These are phyloP conservation scores for Trachelus troglodyta DNA, from an alignment of 2,888 invertebrate species.

Conservation along the genomic window DNA sequence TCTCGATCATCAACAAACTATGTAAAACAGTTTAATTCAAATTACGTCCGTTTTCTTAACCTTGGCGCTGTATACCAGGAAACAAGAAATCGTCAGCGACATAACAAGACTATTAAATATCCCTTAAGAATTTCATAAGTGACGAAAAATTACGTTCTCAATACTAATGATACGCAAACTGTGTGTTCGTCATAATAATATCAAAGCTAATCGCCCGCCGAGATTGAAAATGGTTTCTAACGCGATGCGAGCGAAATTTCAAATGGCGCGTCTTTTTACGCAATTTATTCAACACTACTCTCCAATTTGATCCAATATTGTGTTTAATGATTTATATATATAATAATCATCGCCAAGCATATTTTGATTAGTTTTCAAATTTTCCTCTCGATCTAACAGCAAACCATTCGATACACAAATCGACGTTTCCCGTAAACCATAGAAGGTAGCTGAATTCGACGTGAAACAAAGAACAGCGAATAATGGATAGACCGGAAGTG, in stretches of 20 bases:
- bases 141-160: background rate
- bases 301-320: too few species aligned
- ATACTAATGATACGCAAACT: background rate
- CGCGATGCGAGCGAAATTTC: background rate
- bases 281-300: too few species aligned
- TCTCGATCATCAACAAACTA: background rate
- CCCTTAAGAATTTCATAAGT: conserved; percentile 28
- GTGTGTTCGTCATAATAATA: background rate
- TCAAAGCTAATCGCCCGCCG: conserved; percentile 40
- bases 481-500: conserved; percentile 47
- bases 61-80: background rate
- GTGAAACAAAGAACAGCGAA: conserved; percentile 27
- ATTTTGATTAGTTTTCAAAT: background rate
- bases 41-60: background rate
- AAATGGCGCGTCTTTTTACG: conserved; percentile 16
- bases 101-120: conserved; percentile 1
- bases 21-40: background rate
- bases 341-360: conserved; percentile 8
- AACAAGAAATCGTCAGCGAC: conserved; percentile 8
- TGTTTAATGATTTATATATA: background rate
- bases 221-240: conserved; percentile 49
- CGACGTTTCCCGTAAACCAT: background rate
- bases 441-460: background rate
- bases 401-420: background rate
- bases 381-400: background rate